Base-by-base conservation (phyloP, 1,140 invertebrate genomes). In the Aphidius gifuensis region DNA sequence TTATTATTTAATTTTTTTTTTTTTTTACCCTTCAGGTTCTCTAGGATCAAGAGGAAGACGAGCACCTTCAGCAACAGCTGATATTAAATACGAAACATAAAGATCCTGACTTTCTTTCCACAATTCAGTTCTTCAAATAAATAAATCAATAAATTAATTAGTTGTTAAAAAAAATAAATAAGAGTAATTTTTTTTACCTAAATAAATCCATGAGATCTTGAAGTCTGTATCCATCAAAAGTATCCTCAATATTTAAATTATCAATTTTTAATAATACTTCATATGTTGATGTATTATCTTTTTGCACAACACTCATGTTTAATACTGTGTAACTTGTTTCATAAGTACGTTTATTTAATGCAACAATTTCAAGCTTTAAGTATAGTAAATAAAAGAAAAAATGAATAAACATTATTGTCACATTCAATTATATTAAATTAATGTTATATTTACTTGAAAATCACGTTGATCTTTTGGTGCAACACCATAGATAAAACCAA, bases 211-310 rank as follows among this genome's bases (percentile, higher is more conserved):
- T 84, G 2, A 96, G 74, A 38, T 84, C 83, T 46, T 87, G 85
- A 71, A 91, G 87, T 64, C 87, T 82, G 66, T 81, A 82, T 32
- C 69, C 78, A 72, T 90, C 85, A 64, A 93, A 87, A 75, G 93
- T 83, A 70, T 94, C 90, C 67, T 91, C 90, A 2, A 93, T 86
- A 70, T 96, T 93, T 6, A 94, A 76, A 76, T 95, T 95, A 71
- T 93, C 88, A 48, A 96, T 91, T 77, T 95, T 95, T 68, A 96
- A 80, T 70, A 92, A 89, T 5, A 94, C 87, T 70, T 94, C 87
- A 76, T 90, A 89, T 50, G 83, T 85, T 0, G 90, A 87, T 63
- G 87, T 81, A 64, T 86, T 86, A 64, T 84, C 79, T 70, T 89
- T 91, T 6, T 87, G 82, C 4, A 80, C 74, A 5, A 92, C 84